Evolutionary conservation across 2,888 invertebrate genomes (phyloP), one percentile per base, ranked within the genome.

Genomic region (Eledone cirrhosa): DNA sequence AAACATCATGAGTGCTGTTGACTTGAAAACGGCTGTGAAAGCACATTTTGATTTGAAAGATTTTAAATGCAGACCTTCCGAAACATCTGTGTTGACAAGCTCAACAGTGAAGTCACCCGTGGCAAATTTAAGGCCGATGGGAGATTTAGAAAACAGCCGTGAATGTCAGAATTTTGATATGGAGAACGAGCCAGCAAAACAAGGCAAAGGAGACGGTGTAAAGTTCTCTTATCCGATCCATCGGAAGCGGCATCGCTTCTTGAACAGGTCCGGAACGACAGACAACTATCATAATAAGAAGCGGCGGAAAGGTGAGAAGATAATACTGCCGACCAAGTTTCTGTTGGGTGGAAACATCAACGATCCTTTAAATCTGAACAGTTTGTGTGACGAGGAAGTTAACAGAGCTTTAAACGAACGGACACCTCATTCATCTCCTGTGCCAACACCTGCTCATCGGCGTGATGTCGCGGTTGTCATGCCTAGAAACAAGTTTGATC

Each of bases 321-420:
- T 95, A 84, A 95, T 96, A 86, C 94, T 96, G 78, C 97, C 98
- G 0, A 96, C 96, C 0, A 97, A 97, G 91, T 98, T 98, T 91
- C 92, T 97, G 7, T 93, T 98, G 2, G 98, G 98, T 72, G 98
- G 98, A 14, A 98, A 97, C 91, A 97, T 97, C 84, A 95, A 95
- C 84, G 98, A 98, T 92, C 98, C 98, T 0, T 91, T 98, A 74
- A 98, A 98, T 92, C 91, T 98, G 81, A 97, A 96, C 88, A 97
- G 97, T 88, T 93, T 98, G 86, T 96, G 89, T 65, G 89, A 91
- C 83, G 90, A 92, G 83, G 91, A 91, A 80, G 82, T 86, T 19
- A 87, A 86, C 48, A 83, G 83, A 76, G 80, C 85, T 48, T 78
- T 89, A 93, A 96, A 96, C 91, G 95, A 95, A n/a, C 94, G 95